Percentiles rank a stretch among this genome's conserved stretches.
Evolutionary conservation across 1,140 invertebrate genomes (phyloP).

Genomic region (Antheraea mylitta): DNA sequence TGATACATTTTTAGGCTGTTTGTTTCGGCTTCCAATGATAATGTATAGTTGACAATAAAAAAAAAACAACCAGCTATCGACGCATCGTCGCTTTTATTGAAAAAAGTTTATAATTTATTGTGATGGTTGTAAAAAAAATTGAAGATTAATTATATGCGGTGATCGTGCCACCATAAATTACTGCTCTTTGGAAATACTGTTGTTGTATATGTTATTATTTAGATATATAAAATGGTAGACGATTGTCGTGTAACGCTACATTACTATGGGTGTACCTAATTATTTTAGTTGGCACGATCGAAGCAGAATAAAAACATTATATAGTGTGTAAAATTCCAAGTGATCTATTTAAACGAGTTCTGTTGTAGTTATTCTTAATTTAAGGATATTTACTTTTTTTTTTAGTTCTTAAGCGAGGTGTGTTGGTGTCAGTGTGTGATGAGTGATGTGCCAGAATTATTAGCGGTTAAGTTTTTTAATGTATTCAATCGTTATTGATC

Average conservation of each 20-base stretch:
- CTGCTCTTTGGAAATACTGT: background rate
- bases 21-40: background rate
- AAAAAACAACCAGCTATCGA: background rate
- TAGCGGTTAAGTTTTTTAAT: constrained; percentile 43
- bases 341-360: constrained; percentile 26
- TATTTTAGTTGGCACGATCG: background rate
- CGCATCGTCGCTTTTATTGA: background rate
- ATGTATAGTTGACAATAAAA: background rate
- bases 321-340: constrained; percentile 6
- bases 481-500: constrained; percentile 44
- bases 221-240: background rate
- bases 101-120: background rate
- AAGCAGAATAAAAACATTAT: background rate
- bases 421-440: constrained; percentile 41
- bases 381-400: constrained; percentile 61
- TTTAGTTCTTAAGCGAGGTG: constrained; percentile 33
- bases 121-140: background rate
- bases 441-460: constrained; percentile 63
- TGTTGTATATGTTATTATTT: background rate
- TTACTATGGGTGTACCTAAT: background rate
- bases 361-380: constrained; percentile 72
- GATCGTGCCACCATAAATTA: background rate
- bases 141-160: background rate
- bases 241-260: background rate
- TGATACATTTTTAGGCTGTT: constrained; percentile 1